phyloP scores from a whole-genome alignment of 2,113 vertebrate species.

The Zingel zingel region DNA sequence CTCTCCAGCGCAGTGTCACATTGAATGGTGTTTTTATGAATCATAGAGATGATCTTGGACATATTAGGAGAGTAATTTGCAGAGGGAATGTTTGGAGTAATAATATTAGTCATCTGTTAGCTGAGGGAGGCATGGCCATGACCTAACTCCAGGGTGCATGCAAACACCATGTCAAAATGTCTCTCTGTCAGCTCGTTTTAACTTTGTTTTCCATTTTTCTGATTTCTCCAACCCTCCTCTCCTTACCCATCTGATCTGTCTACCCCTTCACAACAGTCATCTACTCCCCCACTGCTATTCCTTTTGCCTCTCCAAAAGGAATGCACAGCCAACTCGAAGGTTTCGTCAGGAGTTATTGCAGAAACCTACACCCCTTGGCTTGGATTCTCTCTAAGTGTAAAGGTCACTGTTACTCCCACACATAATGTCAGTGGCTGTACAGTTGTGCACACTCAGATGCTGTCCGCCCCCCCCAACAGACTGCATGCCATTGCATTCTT shows the following conservation, averaged over 20 bases:
- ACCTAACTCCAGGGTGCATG: slow-evolving; percentile 13
- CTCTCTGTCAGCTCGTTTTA: slow-evolving; percentile 35
- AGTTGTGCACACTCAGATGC: slow-evolving; percentile 22
- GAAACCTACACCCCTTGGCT: slow-evolving; percentile 56
- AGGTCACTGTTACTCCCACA: slow-evolving; percentile 71
- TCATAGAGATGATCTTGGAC: neutral
- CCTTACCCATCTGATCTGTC: neutral
- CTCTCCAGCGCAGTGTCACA: neutral
- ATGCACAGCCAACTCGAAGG: slow-evolving; percentile 58
- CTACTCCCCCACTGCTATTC: slow-evolving; percentile 27
- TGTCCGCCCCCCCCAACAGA: slow-evolving; percentile 52
- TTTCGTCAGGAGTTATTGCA: slow-evolving; percentile 49
- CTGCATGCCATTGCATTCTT: slow-evolving; percentile 75
- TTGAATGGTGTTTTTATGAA: neutral
- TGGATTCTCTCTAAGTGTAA: slow-evolving; percentile 55
- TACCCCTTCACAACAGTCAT: slow-evolving; percentile 16
- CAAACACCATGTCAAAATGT: too few species aligned
- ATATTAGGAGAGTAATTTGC: neutral
- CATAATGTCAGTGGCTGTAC: slow-evolving; percentile 12
- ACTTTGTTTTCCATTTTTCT: slow-evolving; percentile 57
- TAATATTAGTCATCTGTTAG: slow-evolving; percentile 29
- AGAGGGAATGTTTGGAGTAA: slow-evolving; percentile 11
- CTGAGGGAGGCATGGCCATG: neutral
- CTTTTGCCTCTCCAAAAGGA: slow-evolving; percentile 54
- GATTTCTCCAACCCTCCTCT: neutral